Percentiles rank a stretch among this genome's conserved stretches.
These are phyloP conservation scores for Crotalus viridis DNA, from an alignment of 2,113 vertebrate genomes.

Conservation along the genomic window DNA sequence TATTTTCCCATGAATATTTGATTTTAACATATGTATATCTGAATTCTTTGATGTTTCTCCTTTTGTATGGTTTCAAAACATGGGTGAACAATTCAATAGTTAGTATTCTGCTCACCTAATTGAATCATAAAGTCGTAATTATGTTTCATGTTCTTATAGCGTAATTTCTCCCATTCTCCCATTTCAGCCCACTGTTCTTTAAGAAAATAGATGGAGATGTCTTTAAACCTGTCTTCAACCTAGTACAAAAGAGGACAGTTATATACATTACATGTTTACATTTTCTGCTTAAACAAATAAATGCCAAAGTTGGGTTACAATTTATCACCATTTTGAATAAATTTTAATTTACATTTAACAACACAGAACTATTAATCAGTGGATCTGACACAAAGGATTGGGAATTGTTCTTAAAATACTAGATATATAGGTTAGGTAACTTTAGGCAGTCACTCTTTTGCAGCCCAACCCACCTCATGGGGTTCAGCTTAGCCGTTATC, in stretches of 20 bases:
- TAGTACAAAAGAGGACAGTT: not conserved
- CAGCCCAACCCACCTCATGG: not conserved
- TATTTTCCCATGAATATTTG: not conserved
- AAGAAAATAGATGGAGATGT: slow-evolving; percentile 56
- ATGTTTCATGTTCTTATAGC: slow-evolving; percentile 58
- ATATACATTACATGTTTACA: not conserved
- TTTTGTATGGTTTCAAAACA: not conserved
- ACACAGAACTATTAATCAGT: not conserved
- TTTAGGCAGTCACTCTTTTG: not conserved
- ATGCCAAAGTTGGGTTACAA: not conserved
- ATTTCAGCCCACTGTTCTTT: slow-evolving; percentile 56
- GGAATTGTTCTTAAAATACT: not conserved
- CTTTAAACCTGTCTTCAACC: slow-evolving; percentile 46
- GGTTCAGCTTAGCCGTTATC: not conserved
- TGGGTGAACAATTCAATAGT: not conserved
- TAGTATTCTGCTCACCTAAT: slow-evolving; percentile 40
- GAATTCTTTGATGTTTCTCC: not conserved
- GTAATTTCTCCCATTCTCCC: slow-evolving; percentile 57
- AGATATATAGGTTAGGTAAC: not conserved
- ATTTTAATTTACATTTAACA: not conserved
- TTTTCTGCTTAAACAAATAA: not conserved
- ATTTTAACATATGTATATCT: not conserved
- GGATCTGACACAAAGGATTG: not conserved
- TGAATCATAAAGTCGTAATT: slow-evolving; percentile 50
- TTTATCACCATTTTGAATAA: not conserved